A percentile compares a stretch with the other conserved stretches of the same genome.
These are phyloP conservation scores for Portunus trituberculatus DNA, from an alignment of 1,140 invertebrate species.

Conservation along the genomic window DNA sequence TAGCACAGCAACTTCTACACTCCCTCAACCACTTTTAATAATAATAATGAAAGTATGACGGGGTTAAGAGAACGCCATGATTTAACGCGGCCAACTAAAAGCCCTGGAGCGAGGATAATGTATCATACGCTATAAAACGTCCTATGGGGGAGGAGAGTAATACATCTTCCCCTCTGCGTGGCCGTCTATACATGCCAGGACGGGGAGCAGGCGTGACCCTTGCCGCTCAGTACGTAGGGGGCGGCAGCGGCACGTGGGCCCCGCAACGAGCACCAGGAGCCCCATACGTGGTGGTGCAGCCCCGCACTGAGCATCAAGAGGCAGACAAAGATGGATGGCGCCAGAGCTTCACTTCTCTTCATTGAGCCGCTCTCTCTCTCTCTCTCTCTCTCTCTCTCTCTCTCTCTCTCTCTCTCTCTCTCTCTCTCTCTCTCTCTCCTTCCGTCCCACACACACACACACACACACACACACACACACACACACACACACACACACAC, in stretches of 20 bases:
- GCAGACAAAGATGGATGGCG: slow-evolving; percentile 2
- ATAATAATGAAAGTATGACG: neutral
- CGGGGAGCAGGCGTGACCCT: neutral
- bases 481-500: too few relatives aligned
- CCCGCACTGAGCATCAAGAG: neutral
- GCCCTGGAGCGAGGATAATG: neutral
- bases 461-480: too few relatives aligned
- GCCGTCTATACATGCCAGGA: neutral
- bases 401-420: too few relatives aligned
- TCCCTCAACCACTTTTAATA: neutral
- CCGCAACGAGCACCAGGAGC: neutral
- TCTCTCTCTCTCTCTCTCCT: too few relatives aligned
- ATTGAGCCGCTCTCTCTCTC: neutral
- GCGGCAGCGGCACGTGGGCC: neutral
- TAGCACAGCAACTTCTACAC: neutral
- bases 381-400: too few relatives aligned
- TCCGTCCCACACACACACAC: too few relatives aligned
- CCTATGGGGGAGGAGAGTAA: neutral
- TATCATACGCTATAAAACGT: neutral
- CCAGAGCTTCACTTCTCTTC: slow-evolving; percentile 20
- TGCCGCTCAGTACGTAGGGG: neutral
- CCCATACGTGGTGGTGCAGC: neutral
- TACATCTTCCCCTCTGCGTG: neutral
- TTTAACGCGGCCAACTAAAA: neutral
- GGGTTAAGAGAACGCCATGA: neutral